Evolutionary conservation across 2,797 vertebrate species (phyloP), one percentile per base, ranked within the genome.

Genomic region (Sus cebifrons): DNA sequence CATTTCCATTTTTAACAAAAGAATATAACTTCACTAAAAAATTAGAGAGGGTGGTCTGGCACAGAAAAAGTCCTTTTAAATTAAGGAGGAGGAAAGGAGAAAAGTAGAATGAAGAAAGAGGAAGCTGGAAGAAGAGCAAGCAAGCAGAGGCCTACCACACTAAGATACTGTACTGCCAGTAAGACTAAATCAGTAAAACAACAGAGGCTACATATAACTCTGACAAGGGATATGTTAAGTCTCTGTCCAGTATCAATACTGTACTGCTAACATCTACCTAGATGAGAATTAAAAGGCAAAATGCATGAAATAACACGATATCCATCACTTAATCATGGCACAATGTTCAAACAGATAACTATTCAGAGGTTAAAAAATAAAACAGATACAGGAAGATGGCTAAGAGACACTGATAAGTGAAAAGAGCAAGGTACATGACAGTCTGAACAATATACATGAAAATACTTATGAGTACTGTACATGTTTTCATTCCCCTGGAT

Each of bases 201-300:
- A 68, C 11, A 60, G 29, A 81, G 16, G 71, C 52, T 36, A 97
- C 56, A 75, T 32, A 89, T 64, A 86, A 92, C 20, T 70, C n/a
- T 78, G 32, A 86, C 54, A 36, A 90, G 58, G 15, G 13, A 0
- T 60, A 54, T 83, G 56, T 58, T 40, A 40, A 81, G n/a, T 83
- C 17, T 92, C 74, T 86, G 12, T 23, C 56, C 67, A 58, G 5
- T 62, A 36, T 89, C n/a, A 91, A 56, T 68, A n/a, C 14, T 90
- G 75, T 86, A 64, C 25, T 65, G 52, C 65, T 88, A 86, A 71
- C 44, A 94, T 54, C 70, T 64, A 87, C 60, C 44, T 86, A 93
- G 15, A 89, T 65, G 60, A 96, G 79, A 90, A 77, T 56, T n/a
- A 86, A 95, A 89, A 97, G 70, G 13, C 21, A 92, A 95, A 93